Evolutionary conservation across 2,113 vertebrate species (phyloP).

Genomic region (Narcine bancroftii): DNA sequence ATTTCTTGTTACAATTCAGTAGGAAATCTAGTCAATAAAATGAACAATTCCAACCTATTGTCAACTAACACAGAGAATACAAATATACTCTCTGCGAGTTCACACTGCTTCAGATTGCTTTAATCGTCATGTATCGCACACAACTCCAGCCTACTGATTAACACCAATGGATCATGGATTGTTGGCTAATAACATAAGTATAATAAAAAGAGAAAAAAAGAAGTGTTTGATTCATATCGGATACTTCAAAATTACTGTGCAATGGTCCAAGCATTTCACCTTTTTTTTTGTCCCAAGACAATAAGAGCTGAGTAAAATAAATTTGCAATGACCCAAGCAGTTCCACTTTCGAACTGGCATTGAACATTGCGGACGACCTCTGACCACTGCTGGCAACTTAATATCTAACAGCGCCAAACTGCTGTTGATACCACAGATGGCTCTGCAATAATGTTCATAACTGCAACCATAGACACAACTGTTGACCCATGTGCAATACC

Average conservation of each 20-base stretch:
- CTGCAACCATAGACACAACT: neutral
- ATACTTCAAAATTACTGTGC: neutral
- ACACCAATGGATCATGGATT: no score
- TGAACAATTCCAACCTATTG: neutral
- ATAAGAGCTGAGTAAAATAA: neutral
- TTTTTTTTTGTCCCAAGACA: no score
- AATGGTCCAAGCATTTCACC: no score
- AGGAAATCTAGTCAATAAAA: neutral
- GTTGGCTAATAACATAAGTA: neutral
- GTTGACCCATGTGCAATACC: neutral
- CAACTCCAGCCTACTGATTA: neutral
- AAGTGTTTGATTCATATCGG: no score
- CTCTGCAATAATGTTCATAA: neutral
- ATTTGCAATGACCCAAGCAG: neutral
- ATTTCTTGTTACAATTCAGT: no score
- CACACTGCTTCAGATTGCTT: no score
- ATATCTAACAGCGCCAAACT: neutral
- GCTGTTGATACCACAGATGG: neutral
- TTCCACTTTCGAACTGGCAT: neutral
- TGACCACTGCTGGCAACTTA: neutral
- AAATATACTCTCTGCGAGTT: neutral
- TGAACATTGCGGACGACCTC: neutral
- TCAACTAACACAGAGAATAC: neutral
- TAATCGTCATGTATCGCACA: neutral
- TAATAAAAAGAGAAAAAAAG: no score